A percentile compares a stretch with the other conserved stretches of the same genome.
These are phyloP conservation scores for Cynocephalus volans DNA, from an alignment of 2,113 vertebrate species.

Conservation along the genomic window DNA sequence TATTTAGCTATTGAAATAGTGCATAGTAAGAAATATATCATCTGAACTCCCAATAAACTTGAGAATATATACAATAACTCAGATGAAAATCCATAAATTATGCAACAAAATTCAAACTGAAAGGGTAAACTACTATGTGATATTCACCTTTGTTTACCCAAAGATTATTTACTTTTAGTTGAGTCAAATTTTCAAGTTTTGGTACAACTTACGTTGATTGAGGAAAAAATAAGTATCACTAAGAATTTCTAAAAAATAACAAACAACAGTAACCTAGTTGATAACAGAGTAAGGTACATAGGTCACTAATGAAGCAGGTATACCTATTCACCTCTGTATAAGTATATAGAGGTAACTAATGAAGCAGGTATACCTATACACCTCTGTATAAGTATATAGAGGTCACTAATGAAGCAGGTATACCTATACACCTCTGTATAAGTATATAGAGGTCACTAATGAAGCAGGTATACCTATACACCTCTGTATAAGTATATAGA, in stretches of 20 bases:
- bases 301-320: neutral
- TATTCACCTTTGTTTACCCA: neutral
- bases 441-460: neutral
- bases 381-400: no score
- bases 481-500: no score
- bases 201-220: neutral
- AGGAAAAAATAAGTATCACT: neutral
- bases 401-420: neutral
- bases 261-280: neutral
- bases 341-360: no score
- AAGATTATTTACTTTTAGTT: neutral
- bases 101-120: neutral
- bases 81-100: neutral
- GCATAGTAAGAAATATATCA: neutral
- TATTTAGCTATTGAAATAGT: neutral
- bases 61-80: constrained; percentile 33
- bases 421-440: no score
- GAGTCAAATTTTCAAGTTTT: neutral
- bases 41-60: neutral
- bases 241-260: neutral
- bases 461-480: no score
- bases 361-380: no score
- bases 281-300: neutral
- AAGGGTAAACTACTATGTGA: neutral
- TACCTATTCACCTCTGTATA: no score